Conservation (phyloP, 2,113 vertebrate genomes). For the Acrocephalus arundinaceus region DNA sequence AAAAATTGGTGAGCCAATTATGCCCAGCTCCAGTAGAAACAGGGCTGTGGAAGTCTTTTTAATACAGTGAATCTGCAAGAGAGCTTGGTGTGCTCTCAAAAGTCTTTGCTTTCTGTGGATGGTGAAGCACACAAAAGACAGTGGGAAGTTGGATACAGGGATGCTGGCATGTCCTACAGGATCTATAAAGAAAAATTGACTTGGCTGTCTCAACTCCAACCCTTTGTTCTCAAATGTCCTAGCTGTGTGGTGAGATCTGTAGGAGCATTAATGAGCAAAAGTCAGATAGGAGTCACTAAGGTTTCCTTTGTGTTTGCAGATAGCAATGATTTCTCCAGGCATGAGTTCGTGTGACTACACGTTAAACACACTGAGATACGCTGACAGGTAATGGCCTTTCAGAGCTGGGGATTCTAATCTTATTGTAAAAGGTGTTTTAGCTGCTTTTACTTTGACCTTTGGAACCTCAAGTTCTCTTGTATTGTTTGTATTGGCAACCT, state of each 20-base stretch:
- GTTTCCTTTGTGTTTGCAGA: conserved; percentile 75
- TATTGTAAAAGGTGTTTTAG: background rate
- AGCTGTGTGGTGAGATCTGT: background rate
- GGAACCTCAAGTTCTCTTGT: background rate
- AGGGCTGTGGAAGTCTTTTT: background rate
- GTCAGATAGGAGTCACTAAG: background rate
- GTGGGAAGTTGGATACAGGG: background rate
- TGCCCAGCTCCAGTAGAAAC: background rate
- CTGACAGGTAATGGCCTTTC: conserved; percentile 86
- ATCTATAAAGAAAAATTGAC: background rate
- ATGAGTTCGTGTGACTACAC: conserved; percentile 95
- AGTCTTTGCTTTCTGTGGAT: background rate
- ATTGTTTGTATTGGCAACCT: background rate
- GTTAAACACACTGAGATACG: conserved; percentile 94
- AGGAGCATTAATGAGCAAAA: background rate
- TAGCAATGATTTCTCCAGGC: conserved; percentile 96
- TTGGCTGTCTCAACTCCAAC: background rate
- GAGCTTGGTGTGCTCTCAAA: background rate
- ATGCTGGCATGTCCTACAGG: background rate
- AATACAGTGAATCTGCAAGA: background rate
- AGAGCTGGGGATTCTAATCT: background rate
- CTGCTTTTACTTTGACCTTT: background rate
- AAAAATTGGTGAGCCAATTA: background rate
- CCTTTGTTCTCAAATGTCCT: background rate
- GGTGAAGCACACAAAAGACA: background rate